Base-by-base conservation (phyloP, 2,888 invertebrate species). In the Anoplius nigerrimus region DNA sequence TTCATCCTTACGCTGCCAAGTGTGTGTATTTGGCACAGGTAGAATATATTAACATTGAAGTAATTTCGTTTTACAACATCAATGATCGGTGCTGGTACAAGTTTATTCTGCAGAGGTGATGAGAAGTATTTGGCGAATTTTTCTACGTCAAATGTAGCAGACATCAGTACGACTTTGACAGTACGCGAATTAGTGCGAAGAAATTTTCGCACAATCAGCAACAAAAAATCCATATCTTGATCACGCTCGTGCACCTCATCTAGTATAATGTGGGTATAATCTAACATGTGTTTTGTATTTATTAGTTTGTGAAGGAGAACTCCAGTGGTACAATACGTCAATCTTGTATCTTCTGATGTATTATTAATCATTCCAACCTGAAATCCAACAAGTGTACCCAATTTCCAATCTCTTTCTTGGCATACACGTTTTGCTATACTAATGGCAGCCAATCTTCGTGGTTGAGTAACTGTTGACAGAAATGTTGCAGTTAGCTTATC, bases 391-490 rank as follows among this genome's bases (percentile, higher is more conserved):
- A 98, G 87, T 0, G 92, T 92, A 0, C 97, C 97, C 5, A 95
- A 83, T 62, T 92, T 90, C 97, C 97, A 98, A 0, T 92, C 91
- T 67, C 97, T 90, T 88, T 98, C 98, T 15, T 92, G 90, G 71
- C 95, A 94, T 2, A 98, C 97, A 76, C 97, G 91, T 75, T 92
- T 92, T 0, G 98, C 95, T 66, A 98, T 94, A 79, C 96, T 96
- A 59, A 95, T 94, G 15, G 98, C 98, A 6, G 98, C 98, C 79
- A 99, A 97, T 82, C 96, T 92, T 64, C 98, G 91, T 0, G 98
- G 98, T 86, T 98, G 98, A 0, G 98, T 98, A 0, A 98, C 96
- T 88, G 51, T 5, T 45, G 62, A 55, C 53, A 34, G 11, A 6
- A 34, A 34, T 34, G 11, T 5, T 11, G 11, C 1, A 34, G 11